phyloP scores from a whole-genome alignment of 2,888 invertebrate species.

The Athalia rosae region DNA sequence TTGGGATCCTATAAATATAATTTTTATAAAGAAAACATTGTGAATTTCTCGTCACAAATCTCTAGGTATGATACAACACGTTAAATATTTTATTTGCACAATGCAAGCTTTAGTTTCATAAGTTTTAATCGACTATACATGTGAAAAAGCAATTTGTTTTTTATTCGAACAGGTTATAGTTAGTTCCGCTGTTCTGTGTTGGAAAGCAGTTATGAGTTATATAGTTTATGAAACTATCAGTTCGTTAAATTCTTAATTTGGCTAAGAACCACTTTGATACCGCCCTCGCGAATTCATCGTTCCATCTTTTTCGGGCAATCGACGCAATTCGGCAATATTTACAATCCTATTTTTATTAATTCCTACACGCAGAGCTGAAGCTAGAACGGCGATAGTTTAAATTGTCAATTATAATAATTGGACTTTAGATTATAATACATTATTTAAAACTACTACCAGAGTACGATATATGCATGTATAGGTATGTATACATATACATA shows the following conservation, averaged over 20 bases:
- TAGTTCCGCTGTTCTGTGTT: constrained; percentile 4
- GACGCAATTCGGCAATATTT: constrained; percentile 35
- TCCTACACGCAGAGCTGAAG: constrained; percentile 29
- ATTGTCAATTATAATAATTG: constrained; percentile 47
- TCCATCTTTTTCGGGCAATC: constrained; percentile 9
- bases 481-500: not conserved
- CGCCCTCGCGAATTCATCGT: not conserved
- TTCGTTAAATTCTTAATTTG: constrained; percentile 7
- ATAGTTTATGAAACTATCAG: constrained; percentile 19
- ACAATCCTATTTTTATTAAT: constrained; percentile 21
- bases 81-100: constrained; percentile 32
- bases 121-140: not conserved
- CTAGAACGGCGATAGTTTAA: constrained; percentile 36
- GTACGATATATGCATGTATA: constrained; percentile 13
- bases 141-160: constrained; percentile 15
- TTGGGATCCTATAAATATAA: constrained; percentile 11
- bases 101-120: constrained; percentile 32
- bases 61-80: constrained; percentile 27
- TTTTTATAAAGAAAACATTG: constrained; percentile 20
- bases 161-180: not conserved
- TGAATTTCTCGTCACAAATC: constrained; percentile 34
- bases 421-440: constrained; percentile 37
- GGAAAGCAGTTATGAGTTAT: not conserved
- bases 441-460: constrained; percentile 46
- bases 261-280: not conserved